These are phyloP conservation scores for Drosophila gaucha DNA, from an alignment of 2,888 invertebrate genomes.

Conservation along the genomic window DNA sequence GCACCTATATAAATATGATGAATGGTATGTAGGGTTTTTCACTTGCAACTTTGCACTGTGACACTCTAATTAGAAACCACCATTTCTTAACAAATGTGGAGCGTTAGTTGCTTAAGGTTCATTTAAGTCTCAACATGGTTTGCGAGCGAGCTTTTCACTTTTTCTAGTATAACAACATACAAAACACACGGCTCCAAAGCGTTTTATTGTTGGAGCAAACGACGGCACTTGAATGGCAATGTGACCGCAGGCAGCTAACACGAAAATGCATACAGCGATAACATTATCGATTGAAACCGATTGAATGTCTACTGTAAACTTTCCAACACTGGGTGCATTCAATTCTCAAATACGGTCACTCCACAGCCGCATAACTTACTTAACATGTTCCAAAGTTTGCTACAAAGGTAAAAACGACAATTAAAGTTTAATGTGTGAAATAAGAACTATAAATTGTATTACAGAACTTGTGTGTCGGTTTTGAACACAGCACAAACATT, in stretches of 20 bases:
- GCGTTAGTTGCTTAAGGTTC: constrained; percentile 24
- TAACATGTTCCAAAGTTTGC: constrained; percentile 70
- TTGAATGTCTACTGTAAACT: background rate
- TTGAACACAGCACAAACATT: constrained; percentile 61
- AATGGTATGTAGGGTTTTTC: constrained; percentile 48
- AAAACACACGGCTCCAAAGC: constrained; percentile 65
- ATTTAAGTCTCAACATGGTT: constrained; percentile 50
- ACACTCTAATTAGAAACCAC: constrained; percentile 17
- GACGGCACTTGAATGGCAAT: constrained; percentile 67
- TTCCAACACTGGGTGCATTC: constrained; percentile 16
- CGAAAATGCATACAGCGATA: constrained; percentile 21
- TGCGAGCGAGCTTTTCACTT: constrained; percentile 56
- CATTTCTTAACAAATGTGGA: constrained; percentile 16
- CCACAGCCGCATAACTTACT: constrained; percentile 44
- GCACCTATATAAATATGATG: constrained; percentile 25
- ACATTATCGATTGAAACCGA: constrained; percentile 14
- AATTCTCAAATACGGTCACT: constrained; percentile 16
- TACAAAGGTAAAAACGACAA: constrained; percentile 65
- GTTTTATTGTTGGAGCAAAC: constrained; percentile 68
- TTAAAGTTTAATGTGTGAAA: constrained; percentile 23
- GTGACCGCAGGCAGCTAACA: constrained; percentile 46
- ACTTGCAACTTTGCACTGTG: constrained; percentile 53
- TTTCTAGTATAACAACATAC: constrained; percentile 59
- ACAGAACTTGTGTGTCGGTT: constrained; percentile 58
- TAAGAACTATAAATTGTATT: background rate